phyloP scores from a whole-genome alignment of 2,797 vertebrate species.

The Cynopterus sphinx region DNA sequence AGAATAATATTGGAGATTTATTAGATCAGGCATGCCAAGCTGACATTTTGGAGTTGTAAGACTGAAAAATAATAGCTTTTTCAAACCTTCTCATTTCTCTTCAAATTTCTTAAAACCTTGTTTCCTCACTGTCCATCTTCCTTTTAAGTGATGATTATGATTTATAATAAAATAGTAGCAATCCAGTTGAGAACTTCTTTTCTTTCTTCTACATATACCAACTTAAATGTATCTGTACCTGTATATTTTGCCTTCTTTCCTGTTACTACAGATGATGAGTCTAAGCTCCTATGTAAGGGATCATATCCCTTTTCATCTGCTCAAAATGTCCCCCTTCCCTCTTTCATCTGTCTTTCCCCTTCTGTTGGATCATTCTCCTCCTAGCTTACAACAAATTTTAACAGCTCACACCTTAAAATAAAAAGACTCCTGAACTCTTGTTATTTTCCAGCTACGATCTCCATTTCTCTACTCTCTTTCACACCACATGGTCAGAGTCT shows the following conservation, averaged over 20 bases:
- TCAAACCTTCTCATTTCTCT: not conserved
- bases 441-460: not conserved
- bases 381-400: not conserved
- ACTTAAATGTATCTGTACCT: not conserved
- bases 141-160: not conserved
- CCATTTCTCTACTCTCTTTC: not conserved
- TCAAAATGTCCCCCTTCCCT: not conserved
- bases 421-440: not conserved
- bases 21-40: not conserved
- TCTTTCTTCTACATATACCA: not conserved
- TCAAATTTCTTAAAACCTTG: not conserved
- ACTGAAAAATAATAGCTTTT: not conserved
- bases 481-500: not conserved
- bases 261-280: not conserved
- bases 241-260: not conserved
- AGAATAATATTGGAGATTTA: not conserved
- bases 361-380: not conserved
- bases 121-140: not conserved
- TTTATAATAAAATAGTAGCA: not conserved
- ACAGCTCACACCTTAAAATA: not conserved
- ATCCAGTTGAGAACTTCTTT: not conserved
- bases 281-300: not conserved
- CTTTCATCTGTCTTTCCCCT: not conserved
- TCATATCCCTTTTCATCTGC: not conserved
- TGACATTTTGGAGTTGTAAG: not conserved